Evolutionary conservation across 1,140 invertebrate genomes (phyloP).

Genomic region (Xylocopa sonorina): DNA sequence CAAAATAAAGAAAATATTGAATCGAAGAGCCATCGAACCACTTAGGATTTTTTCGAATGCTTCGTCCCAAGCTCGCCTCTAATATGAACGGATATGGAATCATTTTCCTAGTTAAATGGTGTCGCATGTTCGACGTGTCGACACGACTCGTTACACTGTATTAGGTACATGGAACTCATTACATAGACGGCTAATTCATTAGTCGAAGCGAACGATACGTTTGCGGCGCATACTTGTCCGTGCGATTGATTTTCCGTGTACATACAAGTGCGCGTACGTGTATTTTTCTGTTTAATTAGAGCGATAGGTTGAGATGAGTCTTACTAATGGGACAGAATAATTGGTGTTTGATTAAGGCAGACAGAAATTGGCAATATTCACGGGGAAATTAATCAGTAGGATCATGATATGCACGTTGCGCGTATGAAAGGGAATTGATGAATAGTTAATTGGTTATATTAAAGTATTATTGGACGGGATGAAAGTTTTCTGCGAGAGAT

Average conservation of each 20-base stretch:
- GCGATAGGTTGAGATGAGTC: not conserved
- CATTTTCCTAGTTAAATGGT: not conserved
- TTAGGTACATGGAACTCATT: not conserved
- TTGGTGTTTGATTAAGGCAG: not conserved
- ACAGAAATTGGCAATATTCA: slow-evolving; percentile 3
- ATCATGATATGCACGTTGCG: not conserved
- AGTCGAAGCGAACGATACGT: not conserved
- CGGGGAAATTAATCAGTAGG: not conserved
- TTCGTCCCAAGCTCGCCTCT: too few species aligned
- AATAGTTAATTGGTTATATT: not conserved
- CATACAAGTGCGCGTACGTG: not conserved
- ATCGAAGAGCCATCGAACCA: too few species aligned
- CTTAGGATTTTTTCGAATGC: too few species aligned
- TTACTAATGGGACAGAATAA: not conserved
- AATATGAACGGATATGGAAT: too few species aligned
- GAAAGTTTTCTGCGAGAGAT: not conserved
- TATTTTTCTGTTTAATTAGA: slow-evolving; percentile 5
- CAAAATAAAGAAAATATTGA: too few species aligned
- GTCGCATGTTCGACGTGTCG: not conserved
- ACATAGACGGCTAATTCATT: not conserved
- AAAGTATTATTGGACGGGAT: not conserved
- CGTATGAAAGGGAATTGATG: not conserved
- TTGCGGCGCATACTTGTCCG: not conserved
- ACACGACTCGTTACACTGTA: not conserved
- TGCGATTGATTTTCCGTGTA: not conserved